Base-by-base conservation (phyloP, 2,797 vertebrate species). In the Bradypodion pumilum region DNA sequence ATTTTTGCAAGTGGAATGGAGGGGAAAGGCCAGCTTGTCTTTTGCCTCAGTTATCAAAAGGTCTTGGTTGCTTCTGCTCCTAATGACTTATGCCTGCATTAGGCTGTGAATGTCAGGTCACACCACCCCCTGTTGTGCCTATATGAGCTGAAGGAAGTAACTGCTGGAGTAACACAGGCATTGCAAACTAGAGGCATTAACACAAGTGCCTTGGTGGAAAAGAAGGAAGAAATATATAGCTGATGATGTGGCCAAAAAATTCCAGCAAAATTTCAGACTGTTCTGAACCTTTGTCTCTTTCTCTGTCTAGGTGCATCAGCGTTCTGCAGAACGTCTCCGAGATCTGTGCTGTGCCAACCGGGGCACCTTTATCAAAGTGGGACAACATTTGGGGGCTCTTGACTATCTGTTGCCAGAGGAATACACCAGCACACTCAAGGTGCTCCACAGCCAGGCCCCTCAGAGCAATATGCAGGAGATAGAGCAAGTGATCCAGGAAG, bases 331-430 rank as follows among this genome's bases (percentile, higher is more conserved):
- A 90, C 97, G 97, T 49, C 97, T 99, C 37, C 95, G 96, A 72
- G 97, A 98, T 79, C 92, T 99, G 90, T 99, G 98, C 94, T 98
- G 98, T 37, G 97, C 97, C 87, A 99, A 99, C 94, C 92, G 98
- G 85, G 98, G 98, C 62, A 99, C 98, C 6, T 99, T 98, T 95
- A 99, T 99, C 94, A 99, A 99, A 94, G 97, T 99, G 89, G 98
- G 98, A 5, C 98, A 99, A 94, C 98, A 99, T 92, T 95, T 99
- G 15, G 98, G 98, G 2, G 97, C 98, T 0, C 95, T 99, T 85
- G 98, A 99, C 89, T 99, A 99, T 92, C 96, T 99, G 84, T 94
- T 99, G 78, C 98, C 98, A 0, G 96, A 97, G 83, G 98, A 99
- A 92, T 99, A 99, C 94, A 99, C 98, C 7, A 96, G 96, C 93